Evolutionary conservation across 1,140 invertebrate genomes (phyloP), one percentile per base, ranked within the genome.

Genomic region (Calliopsis andreniformis): DNA sequence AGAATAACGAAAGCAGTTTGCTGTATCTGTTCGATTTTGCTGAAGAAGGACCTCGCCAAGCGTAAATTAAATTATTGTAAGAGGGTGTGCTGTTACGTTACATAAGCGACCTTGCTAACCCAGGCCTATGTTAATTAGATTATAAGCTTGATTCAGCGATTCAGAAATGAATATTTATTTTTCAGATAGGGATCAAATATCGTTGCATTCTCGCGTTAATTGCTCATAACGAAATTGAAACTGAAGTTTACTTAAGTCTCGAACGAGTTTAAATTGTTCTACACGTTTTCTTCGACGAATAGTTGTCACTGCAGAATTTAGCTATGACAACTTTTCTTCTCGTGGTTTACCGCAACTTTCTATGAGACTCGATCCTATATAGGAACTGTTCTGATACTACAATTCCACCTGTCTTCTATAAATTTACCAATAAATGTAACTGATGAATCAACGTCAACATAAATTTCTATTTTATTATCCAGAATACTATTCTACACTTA

Each of bases 261-360:
- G 14, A 25, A 53, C 4, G 14, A 0, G 23, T 1, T 3, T 14
- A 20, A 7, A 49, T 53, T 28, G 3, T 8, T 23, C 20, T 6
- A 7, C 10, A 3, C 3, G 18, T 23, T 1, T 10, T 47, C 2
- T 14, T 14, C 8, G 1, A 25, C 12, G n/a, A 61, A 7, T 14
- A 59, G 59, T n/a, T 32, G n/a, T 23, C 20, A 3, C 32, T 16
- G 0, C 14, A 32, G n/a, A n/a, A 18, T 53, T 47, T 39, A 35
- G 12, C 30, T 23, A 20, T 16, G 42, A 58, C 35, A 43, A 59
- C 43, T 51, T 76, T 69, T 76, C 66, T 76, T 42, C 3, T 23
- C n/a, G 73, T 18, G 64, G 64, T 61, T 69, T 23, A 61, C 64
- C 66, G 55, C 55, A 76, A 76, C 66, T 76, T 76, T 76, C 66